Percentiles rank a stretch among this genome's conserved stretches.
Evolutionary conservation across 2,797 vertebrate species (phyloP).

Genomic region (Brotogeris chrysoptera): DNA sequence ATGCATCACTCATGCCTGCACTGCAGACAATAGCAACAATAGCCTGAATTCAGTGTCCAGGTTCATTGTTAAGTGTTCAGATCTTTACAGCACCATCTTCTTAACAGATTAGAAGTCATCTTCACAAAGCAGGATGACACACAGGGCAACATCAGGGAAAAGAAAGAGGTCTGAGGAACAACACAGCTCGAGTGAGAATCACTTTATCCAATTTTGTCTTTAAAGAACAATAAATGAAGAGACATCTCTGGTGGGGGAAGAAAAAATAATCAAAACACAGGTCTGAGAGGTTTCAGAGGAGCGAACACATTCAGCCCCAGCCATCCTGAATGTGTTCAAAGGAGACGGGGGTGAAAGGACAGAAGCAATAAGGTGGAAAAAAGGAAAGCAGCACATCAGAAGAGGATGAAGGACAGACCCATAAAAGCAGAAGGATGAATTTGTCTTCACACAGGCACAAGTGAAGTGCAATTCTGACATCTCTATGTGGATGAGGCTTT

Average conservation of each 20-base stretch:
- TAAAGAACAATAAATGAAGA: slow-evolving; percentile 61
- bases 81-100: slow-evolving; percentile 43
- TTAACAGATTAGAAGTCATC: slow-evolving; percentile 61
- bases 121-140: slow-evolving; percentile 59
- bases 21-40: slow-evolving; percentile 49
- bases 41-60: slow-evolving; percentile 44
- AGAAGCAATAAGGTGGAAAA: slow-evolving; percentile 47
- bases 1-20: slow-evolving; percentile 1
- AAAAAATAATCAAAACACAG: slow-evolving; percentile 43
- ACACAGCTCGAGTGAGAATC: slow-evolving; percentile 30
- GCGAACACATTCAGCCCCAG: slow-evolving; percentile 28
- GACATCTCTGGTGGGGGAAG: not conserved
- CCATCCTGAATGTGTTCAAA: slow-evolving; percentile 44
- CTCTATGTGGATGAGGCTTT: slow-evolving; percentile 2
- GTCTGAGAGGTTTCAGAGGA: slow-evolving; percentile 53
- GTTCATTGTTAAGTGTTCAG: slow-evolving; percentile 46
- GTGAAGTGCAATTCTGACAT: not conserved
- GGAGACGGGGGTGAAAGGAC: slow-evolving; percentile 45
- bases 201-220: slow-evolving; percentile 41
- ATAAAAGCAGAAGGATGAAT: slow-evolving; percentile 26
- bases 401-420: slow-evolving; percentile 42
- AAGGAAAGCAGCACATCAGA: slow-evolving; percentile 42
- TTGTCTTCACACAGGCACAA: slow-evolving; percentile 5
- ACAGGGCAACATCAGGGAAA: slow-evolving; percentile 30
- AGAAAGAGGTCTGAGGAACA: slow-evolving; percentile 53